A percentile compares a stretch with the other conserved stretches of the same genome.
Conservation (phyloP, 2,888 invertebrate genomes). For the Ichneumoninae sp. region DNA sequence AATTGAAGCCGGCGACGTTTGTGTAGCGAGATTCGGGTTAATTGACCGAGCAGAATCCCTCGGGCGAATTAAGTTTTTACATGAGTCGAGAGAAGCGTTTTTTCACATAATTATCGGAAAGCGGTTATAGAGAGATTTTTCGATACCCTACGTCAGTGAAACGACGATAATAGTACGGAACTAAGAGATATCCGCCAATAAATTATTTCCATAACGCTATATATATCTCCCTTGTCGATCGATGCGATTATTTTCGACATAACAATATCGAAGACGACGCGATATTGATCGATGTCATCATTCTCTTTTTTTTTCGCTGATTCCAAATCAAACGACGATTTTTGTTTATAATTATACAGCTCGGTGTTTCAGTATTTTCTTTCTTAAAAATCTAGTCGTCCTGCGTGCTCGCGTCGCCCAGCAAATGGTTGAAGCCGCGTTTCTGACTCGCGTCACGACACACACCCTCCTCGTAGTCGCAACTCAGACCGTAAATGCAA, state of each 20-base stretch:
- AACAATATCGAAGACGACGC: conserved; percentile 7
- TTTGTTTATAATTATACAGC: neutral
- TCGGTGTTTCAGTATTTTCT: neutral
- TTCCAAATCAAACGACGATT: conserved; percentile 19
- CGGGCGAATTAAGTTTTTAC: neutral
- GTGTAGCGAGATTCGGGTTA: too few relatives aligned
- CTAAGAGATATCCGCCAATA: neutral
- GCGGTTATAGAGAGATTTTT: neutral
- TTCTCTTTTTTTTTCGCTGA: neutral
- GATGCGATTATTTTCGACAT: neutral
- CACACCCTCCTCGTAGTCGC: conserved; percentile 64
- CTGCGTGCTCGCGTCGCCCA: conserved; percentile 50
- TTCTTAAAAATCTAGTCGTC: conserved; percentile 43
- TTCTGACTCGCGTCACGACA: conserved; percentile 69
- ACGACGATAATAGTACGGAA: neutral
- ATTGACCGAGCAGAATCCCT: neutral
- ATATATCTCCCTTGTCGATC: neutral
- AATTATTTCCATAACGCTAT: neutral
- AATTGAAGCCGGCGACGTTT: too few relatives aligned
- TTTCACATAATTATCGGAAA: neutral
- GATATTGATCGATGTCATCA: neutral
- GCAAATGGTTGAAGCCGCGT: conserved; percentile 55
- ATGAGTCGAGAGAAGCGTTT: neutral
- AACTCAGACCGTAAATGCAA: conserved; percentile 71
- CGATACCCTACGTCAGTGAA: conserved; percentile 4